Percentiles rank a stretch among this genome's conserved stretches.
Conservation (phyloP, 2,113 vertebrate genomes). For the Melanostigma gelatinosum region DNA sequence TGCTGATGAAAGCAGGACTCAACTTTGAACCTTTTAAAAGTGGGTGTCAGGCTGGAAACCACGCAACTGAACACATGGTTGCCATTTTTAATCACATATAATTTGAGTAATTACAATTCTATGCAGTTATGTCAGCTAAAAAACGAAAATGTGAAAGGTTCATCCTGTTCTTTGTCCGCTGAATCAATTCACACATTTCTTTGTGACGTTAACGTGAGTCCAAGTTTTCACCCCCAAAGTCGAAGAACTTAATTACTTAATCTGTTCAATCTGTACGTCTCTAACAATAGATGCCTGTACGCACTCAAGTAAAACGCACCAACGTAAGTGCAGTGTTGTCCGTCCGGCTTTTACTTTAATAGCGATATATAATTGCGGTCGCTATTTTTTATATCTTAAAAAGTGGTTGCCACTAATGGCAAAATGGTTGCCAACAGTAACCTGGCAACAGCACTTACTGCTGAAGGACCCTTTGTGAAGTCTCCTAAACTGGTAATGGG, state of each 20-base stretch:
- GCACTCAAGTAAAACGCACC: too few relatives aligned
- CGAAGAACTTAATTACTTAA: too few relatives aligned
- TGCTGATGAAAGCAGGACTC: background rate
- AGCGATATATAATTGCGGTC: background rate
- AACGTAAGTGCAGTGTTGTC: too few relatives aligned
- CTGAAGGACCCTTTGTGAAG: constrained; percentile 37
- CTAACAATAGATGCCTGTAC: too few relatives aligned
- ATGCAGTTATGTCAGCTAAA: background rate
- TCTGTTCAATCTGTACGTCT: too few relatives aligned
- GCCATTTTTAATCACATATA: background rate
- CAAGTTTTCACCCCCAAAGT: too few relatives aligned
- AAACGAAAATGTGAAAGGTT: background rate
- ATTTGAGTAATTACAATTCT: background rate
- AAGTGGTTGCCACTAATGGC: too few relatives aligned
- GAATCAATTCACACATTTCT: too few relatives aligned
- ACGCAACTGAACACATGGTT: background rate
- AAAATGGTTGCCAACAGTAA: too few relatives aligned
- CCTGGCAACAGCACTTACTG: background rate
- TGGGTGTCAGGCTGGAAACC: background rate
- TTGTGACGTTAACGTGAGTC: too few relatives aligned
- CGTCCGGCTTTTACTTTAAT: too few relatives aligned
- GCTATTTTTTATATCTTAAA: too few relatives aligned
- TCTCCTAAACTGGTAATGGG: constrained; percentile 27
- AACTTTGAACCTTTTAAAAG: background rate
- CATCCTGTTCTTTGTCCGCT: background rate